Conservation (phyloP, 1,140 invertebrate species). For the Globodera rostochiensis region DNA sequence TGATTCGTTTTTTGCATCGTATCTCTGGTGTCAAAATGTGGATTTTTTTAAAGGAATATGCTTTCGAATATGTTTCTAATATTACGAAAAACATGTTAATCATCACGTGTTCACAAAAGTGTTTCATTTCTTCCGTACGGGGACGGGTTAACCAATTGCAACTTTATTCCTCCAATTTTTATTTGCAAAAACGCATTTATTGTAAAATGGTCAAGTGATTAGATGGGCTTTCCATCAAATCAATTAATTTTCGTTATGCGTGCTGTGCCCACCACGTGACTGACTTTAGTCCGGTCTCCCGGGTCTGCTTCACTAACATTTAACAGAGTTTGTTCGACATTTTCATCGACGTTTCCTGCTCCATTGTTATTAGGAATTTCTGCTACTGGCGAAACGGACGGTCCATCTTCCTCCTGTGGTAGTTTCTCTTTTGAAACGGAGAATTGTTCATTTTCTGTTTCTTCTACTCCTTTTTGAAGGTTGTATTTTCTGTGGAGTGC, state of each 20-base stretch:
- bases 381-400: no score
- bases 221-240: neutral
- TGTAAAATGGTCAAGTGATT: no score
- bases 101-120: no score
- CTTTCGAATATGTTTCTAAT: no score
- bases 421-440: neutral
- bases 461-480: neutral
- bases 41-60: neutral
- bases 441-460: neutral
- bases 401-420: neutral
- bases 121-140: no score
- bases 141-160: no score
- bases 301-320: neutral
- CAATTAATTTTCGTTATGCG: neutral
- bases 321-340: neutral
- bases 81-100: no score
- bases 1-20: neutral
- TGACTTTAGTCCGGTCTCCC: neutral
- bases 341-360: neutral
- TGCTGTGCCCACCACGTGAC: slow-evolving; percentile 3
- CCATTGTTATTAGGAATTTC: neutral
- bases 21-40: neutral
- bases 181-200: no score
- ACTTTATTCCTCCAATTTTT: no score
- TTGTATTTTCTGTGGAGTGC: slow-evolving; percentile 30